Base-by-base conservation (phyloP, 2,888 invertebrate species). In the Nemoura dubitans region DNA sequence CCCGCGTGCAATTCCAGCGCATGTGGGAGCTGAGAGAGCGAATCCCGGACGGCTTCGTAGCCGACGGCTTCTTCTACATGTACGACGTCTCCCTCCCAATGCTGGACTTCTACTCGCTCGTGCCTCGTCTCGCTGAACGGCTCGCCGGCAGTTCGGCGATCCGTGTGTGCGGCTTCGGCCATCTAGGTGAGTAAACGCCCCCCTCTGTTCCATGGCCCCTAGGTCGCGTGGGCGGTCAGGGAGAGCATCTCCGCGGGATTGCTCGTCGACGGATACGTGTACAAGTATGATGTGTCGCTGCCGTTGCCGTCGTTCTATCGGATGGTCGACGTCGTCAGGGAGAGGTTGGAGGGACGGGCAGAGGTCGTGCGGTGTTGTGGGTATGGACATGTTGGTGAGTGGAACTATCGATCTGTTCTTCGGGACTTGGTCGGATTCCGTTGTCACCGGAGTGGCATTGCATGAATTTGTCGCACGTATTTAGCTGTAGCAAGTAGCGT, bases 241-340 rank as follows among this genome's bases (percentile, higher is more conserved):
- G 99, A 99, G 92, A 93, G 95, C 87, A 96, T 98, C 81, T 94
- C 97, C 0, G 96, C 95, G 88, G 95, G 96, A 0, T 93, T 97
- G 21, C 90, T 96, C 87, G 91, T 92, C 16, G 96, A 97, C 89
- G 98, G 98, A 7, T 98, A 98, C 91, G 95, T 97, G 85, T 99
- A 97, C 92, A 99, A 99, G 91, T 99, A 99, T 91, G 99, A 99
- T 91, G 94, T 99, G 2, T 98, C 99, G 0, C 91, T 99, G 87
- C 98, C 99, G 0, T 92, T 97, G 78, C 92, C 93, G 14, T 92
- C 95, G 87, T 99, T 98, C 92, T 99, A 99, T 91, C 94, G 95
- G 27, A 92, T 98, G 78, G 96, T 98, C 2, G 94, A 95, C 25
- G 94, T 93, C 36, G 93, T 97, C 91, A 92, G 93, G 42, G 92